A percentile compares a stretch with the other conserved stretches of the same genome.
Evolutionary conservation across 2,888 invertebrate genomes (phyloP).

Genomic region (Notodonta ziczac): DNA sequence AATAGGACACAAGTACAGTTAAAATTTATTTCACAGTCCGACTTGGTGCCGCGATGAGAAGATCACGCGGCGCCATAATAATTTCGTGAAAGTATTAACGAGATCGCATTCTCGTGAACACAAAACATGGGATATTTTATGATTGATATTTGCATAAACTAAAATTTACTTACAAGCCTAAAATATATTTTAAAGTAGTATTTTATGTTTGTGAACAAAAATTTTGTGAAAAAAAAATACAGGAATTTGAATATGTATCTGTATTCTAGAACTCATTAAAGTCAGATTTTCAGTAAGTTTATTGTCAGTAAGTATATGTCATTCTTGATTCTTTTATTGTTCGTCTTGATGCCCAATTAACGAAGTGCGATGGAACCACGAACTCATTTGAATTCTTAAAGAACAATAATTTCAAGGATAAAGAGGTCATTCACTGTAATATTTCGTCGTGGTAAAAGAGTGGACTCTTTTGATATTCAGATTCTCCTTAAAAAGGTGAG

Average conservation of each 20-base stretch:
- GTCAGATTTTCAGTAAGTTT: background rate
- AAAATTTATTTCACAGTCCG: background rate
- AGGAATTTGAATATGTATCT: too few species aligned
- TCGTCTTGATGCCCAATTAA: background rate
- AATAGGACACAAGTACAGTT: conserved; percentile 1
- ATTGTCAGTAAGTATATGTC: too few species aligned
- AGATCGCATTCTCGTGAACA: background rate
- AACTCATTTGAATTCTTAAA: background rate
- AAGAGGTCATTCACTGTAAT: conserved; percentile 10
- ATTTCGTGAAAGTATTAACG: background rate
- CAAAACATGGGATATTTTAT: too few species aligned
- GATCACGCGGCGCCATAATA: background rate
- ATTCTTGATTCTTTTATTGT: too few species aligned
- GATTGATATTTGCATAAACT: too few species aligned
- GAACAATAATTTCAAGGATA: conserved; percentile 2
- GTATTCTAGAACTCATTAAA: background rate
- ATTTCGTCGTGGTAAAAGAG: conserved; percentile 34
- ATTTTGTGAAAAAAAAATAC: too few species aligned
- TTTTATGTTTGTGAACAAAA: too few species aligned
- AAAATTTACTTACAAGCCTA: too few species aligned
- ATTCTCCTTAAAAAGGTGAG: conserved; percentile 32
- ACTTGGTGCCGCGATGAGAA: conserved; percentile 3
- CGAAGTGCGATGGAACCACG: background rate
- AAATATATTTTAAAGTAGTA: too few species aligned
- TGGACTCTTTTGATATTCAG: conserved; percentile 46